phyloP scores from a whole-genome alignment of 2,797 vertebrate species.

The Chaetophractus vellerosus region DNA sequence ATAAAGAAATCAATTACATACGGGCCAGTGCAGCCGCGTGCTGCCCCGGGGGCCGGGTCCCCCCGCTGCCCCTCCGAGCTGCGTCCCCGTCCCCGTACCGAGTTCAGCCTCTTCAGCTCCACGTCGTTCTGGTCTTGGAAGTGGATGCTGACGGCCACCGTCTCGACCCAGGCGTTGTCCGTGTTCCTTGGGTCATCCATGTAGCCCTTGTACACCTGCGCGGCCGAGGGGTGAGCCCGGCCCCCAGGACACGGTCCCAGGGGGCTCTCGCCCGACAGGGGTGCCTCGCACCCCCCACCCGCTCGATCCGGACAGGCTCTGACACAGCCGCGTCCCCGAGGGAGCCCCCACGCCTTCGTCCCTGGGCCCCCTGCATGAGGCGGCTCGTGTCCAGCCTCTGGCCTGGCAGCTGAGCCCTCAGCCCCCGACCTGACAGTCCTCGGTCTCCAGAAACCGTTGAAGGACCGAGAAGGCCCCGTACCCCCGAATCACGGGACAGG shows the following conservation, averaged over 20 bases:
- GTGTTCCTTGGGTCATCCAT: constrained; percentile 96
- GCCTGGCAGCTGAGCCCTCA: fast-evolving
- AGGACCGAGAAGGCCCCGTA: fast-evolving
- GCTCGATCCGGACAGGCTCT: not conserved
- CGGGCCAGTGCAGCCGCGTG: too few species aligned
- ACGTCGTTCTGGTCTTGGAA: constrained; percentile 88
- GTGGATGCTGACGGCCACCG: constrained; percentile 93
- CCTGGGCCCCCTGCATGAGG: too few species aligned
- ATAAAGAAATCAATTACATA: too few species aligned
- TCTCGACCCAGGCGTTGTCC: constrained; percentile 97
- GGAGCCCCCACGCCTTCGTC: not conserved
- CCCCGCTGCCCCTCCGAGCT: fast-evolving
- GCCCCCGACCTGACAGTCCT: fast-evolving
- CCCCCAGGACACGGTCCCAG: fast-evolving
- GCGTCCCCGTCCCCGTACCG: constrained; percentile 84
- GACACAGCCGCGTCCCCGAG: not conserved
- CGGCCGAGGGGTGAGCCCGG: not conserved
- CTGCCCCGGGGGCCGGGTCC: too few species aligned
- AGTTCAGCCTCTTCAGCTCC: constrained; percentile 89
- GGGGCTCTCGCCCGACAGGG: not conserved
- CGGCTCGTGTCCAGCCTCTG: too few species aligned
- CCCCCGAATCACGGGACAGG: fast-evolving
- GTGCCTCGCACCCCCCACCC: fast-evolving
- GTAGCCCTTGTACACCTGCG: constrained; percentile 94
- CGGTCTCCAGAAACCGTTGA: not conserved